Evolutionary conservation across 2,888 invertebrate genomes (phyloP).

Genomic region (Dynastes maya): DNA sequence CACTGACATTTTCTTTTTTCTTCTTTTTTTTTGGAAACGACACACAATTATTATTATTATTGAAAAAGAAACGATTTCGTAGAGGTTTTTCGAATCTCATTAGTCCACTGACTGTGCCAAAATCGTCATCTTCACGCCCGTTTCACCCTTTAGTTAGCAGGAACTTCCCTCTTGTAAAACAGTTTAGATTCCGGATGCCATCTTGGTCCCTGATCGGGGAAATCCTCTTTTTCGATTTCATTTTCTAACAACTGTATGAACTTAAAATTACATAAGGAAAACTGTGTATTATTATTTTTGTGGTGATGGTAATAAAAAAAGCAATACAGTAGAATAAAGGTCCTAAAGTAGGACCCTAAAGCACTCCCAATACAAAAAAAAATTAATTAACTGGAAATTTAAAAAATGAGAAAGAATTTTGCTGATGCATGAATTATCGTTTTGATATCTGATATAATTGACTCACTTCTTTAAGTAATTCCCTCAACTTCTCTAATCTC

Average conservation of each 20-base stretch:
- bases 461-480: constrained; percentile 72
- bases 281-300: not conserved
- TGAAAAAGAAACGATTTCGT: constrained; percentile 37
- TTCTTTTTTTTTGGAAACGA: constrained; percentile 21
- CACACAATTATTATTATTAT: constrained; percentile 26
- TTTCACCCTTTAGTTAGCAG: constrained; percentile 43
- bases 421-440: no score
- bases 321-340: not conserved
- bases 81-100: constrained; percentile 4
- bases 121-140: not conserved
- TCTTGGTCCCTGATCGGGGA: constrained; percentile 63
- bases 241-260: constrained; percentile 63
- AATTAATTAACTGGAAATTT: not conserved
- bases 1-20: not conserved
- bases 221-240: constrained; percentile 67
- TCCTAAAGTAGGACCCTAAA: not conserved
- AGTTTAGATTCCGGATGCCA: constrained; percentile 67
- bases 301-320: not conserved
- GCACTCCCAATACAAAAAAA: not conserved
- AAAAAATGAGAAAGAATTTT: not conserved
- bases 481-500: constrained; percentile 73
- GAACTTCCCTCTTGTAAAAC: constrained; percentile 66
- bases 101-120: constrained; percentile 1
- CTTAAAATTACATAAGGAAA: constrained; percentile 5
- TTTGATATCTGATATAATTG: constrained; percentile 31